These are phyloP conservation scores for Candidula unifasciata DNA, from an alignment of 2,888 invertebrate genomes.

Conservation along the genomic window DNA sequence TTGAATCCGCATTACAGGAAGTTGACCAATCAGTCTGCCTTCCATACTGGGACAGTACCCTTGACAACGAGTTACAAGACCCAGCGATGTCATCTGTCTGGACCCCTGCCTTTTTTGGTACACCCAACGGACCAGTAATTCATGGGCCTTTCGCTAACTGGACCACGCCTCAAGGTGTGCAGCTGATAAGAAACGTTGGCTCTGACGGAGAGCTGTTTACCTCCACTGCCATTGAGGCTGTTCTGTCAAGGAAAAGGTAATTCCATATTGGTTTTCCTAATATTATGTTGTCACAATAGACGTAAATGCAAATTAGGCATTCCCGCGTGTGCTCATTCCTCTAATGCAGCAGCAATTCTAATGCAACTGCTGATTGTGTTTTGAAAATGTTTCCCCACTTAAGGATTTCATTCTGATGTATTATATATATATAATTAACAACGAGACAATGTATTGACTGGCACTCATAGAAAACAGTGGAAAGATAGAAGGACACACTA, in stretches of 20 bases:
- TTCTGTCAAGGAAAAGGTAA: conserved; percentile 56
- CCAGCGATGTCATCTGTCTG: conserved; percentile 65
- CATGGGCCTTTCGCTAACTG: conserved; percentile 69
- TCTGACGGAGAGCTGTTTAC: conserved; percentile 64
- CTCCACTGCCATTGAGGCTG: conserved; percentile 56
- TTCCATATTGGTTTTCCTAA: background rate
- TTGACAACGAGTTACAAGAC: conserved; percentile 62
- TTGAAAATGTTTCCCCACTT: too few relatives aligned
- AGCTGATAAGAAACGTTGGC: conserved; percentile 65
- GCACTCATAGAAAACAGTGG: too few relatives aligned
- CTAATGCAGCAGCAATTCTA: too few relatives aligned
- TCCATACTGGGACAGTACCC: conserved; percentile 71
- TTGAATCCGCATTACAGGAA: conserved; percentile 69
- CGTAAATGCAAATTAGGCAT: too few relatives aligned
- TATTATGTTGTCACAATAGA: too few relatives aligned
- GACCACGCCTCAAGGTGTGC: conserved; percentile 61
- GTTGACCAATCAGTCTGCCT: conserved; percentile 65
- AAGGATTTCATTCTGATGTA: too few relatives aligned
- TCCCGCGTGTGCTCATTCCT: too few relatives aligned
- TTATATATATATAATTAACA: too few relatives aligned
- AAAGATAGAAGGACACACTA: too few relatives aligned
- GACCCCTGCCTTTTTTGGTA: conserved; percentile 64
- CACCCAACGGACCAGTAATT: conserved; percentile 63
- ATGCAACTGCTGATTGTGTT: too few relatives aligned
- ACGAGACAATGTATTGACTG: too few relatives aligned